Evolutionary conservation across 1,140 invertebrate species (phyloP).

Genomic region (Fopius arisanus): DNA sequence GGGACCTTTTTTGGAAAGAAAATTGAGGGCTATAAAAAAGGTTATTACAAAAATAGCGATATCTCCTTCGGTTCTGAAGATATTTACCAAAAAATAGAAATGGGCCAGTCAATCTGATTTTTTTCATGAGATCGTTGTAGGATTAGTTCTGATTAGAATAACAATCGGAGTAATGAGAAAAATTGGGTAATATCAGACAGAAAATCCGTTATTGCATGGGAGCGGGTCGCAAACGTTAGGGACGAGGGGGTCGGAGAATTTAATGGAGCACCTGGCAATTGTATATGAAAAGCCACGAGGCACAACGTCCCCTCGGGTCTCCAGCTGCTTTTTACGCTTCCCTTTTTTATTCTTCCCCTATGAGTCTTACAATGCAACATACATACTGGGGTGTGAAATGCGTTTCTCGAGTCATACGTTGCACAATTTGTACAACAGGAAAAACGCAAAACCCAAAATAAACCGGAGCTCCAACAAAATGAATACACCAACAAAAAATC

Average conservation of each 20-base stretch:
- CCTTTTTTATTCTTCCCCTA: neutral
- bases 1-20: too few species aligned
- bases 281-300: neutral
- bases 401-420: neutral
- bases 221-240: neutral
- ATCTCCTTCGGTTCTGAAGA: too few species aligned
- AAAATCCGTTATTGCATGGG: neutral
- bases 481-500: too few species aligned
- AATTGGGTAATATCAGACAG: neutral
- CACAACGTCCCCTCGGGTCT: neutral
- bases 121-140: neutral
- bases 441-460: neutral
- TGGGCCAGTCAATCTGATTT: too few species aligned
- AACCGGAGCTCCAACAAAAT: neutral
- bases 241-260: neutral
- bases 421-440: neutral
- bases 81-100: too few species aligned
- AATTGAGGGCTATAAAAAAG: too few species aligned
- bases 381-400: neutral
- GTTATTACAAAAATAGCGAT: too few species aligned
- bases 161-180: neutral
- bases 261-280: conserved; percentile 4
- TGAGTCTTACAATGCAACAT: neutral
- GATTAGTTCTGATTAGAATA: too few species aligned
- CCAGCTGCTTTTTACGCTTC: conserved; percentile 6